Evolutionary conservation across 2,888 invertebrate genomes (phyloP).

Genomic region (Cephus rjabovi): DNA sequence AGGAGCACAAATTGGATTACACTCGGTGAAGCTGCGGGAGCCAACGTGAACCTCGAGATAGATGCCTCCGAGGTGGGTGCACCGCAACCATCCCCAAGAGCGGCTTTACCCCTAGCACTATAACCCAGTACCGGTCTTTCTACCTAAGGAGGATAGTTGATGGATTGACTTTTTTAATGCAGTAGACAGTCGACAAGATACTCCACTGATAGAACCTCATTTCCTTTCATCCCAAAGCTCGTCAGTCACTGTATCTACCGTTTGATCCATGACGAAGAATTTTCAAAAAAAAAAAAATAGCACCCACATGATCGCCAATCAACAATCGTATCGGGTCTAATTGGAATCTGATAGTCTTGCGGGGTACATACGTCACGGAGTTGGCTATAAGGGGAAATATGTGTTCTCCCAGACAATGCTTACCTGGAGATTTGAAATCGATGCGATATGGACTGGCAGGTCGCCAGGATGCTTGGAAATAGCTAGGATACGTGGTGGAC

Average conservation of each 20-base stretch:
- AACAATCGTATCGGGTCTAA: background rate
- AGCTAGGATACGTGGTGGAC: slow-evolving; percentile 37
- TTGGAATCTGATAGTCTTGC: background rate
- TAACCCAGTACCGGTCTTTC: slow-evolving; percentile 27
- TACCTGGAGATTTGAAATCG: background rate
- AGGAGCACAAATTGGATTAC: slow-evolving; percentile 64
- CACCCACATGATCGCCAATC: background rate
- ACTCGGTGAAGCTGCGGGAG: slow-evolving; percentile 32
- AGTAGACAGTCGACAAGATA: slow-evolving; percentile 48
- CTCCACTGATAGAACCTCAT: background rate
- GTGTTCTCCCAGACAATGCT: background rate
- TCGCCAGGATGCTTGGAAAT: slow-evolving; percentile 58
- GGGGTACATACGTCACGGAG: background rate
- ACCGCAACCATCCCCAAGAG: slow-evolving; percentile 1
- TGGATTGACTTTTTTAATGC: slow-evolving; percentile 61
- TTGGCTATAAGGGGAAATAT: background rate
- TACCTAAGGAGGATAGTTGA: slow-evolving; percentile 46
- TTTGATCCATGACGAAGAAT: background rate
- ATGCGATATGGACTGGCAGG: slow-evolving; percentile 54
- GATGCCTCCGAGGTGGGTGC: background rate
- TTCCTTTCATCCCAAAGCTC: background rate
- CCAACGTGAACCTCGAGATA: slow-evolving; percentile 6
- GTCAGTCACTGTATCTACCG: background rate
- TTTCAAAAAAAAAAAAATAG: no score
- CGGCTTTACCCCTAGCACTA: slow-evolving; percentile 27